Conservation (phyloP, 2,797 vertebrate genomes). For the Lacerta viridis region DNA sequence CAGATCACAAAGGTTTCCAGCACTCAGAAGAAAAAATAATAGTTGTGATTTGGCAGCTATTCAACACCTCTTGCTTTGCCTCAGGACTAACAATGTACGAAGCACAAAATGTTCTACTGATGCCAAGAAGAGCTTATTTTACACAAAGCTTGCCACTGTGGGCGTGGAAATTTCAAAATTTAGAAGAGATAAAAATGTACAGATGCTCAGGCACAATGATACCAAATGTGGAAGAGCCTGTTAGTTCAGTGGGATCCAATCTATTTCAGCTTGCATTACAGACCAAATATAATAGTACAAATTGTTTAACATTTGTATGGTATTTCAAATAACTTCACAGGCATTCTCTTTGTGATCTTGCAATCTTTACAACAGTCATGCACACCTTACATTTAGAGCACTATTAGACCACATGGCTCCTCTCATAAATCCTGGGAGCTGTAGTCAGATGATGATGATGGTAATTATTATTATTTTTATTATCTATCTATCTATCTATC, state of each 20-base stretch:
- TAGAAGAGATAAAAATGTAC: constrained; percentile 21
- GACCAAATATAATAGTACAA: not conserved
- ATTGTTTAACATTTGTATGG: not conserved
- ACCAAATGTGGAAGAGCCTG: constrained; percentile 15
- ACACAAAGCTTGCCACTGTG: constrained; percentile 12
- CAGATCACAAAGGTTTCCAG: constrained; percentile 29
- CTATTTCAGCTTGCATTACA: constrained; percentile 39
- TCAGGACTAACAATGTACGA: constrained; percentile 50
- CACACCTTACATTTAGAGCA: no score
- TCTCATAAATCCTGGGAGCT: no score
- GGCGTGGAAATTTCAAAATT: not conserved
- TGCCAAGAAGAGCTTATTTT: constrained; percentile 57
- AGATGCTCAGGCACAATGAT: not conserved
- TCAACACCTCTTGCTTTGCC: constrained; percentile 62
- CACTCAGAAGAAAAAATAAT: not conserved
- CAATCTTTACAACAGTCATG: constrained; percentile 8
- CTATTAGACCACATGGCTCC: no score
- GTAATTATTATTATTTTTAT: no score
- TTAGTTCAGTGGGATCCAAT: not conserved
- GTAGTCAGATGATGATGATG: no score
- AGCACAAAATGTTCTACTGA: constrained; percentile 54
- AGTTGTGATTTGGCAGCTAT: constrained; percentile 52
- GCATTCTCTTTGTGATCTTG: not conserved
- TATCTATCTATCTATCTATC: no score
- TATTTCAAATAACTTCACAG: not conserved